Percentiles rank a stretch among this genome's conserved stretches.
These are phyloP conservation scores for Liasis olivaceus DNA, from an alignment of 2,797 vertebrate genomes.

Conservation along the genomic window DNA sequence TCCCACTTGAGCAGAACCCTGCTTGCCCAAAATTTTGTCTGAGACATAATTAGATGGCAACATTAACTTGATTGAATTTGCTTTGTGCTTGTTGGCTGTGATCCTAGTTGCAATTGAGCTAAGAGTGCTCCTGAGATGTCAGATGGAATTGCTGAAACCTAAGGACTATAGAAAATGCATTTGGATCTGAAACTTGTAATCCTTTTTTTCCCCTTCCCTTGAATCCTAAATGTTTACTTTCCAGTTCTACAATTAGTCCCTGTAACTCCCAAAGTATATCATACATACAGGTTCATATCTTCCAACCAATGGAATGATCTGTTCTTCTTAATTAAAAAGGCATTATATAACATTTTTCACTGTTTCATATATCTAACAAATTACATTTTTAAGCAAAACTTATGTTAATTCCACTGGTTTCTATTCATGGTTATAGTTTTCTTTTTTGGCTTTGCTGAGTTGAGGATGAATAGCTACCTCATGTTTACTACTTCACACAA, in stretches of 20 bases:
- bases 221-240: constrained; percentile 14
- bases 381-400: constrained; percentile 21
- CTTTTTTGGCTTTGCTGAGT: constrained; percentile 15
- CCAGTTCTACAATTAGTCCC: not conserved
- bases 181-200: not conserved
- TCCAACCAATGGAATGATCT: not conserved
- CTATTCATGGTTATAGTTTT: constrained; percentile 32
- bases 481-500: constrained; percentile 69
- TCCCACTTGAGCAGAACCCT: not conserved
- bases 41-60: not conserved
- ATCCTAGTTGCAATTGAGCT: not conserved
- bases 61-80: not conserved
- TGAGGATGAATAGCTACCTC: constrained; percentile 65
- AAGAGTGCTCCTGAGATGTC: not conserved
- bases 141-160: constrained; percentile 8
- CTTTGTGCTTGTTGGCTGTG: not conserved
- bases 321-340: not conserved
- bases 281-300: not conserved
- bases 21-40: not conserved
- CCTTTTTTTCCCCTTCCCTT: not conserved
- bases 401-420: constrained; percentile 36
- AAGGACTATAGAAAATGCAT: not conserved
- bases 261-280: constrained; percentile 7
- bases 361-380: not conserved
- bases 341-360: not conserved